Percentiles rank a stretch among this genome's conserved stretches.
Evolutionary conservation across 1,140 invertebrate species (phyloP).

Genomic region (Notospermus geniculatus): DNA sequence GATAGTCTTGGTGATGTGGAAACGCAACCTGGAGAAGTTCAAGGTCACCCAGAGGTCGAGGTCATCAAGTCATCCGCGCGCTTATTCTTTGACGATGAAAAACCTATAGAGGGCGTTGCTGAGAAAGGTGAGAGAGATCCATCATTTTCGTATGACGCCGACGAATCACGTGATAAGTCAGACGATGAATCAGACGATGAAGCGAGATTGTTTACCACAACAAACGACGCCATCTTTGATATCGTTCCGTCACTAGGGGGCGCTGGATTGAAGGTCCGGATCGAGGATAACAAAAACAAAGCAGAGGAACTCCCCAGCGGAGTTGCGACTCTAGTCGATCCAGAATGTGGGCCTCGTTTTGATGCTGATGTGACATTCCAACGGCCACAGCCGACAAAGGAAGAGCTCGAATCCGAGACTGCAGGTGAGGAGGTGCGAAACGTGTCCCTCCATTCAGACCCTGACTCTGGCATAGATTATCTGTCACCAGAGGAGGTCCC

Average conservation of each 20-base stretch:
- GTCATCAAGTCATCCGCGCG: no score
- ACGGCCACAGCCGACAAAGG: neutral
- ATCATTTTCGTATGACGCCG: no score
- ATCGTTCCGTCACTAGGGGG: neutral
- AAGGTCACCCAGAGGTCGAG: no score
- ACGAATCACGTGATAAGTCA: no score
- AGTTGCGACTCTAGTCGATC: neutral
- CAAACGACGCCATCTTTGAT: neutral
- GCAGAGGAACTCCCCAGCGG: neutral
- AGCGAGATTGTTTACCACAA: neutral
- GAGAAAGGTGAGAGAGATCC: no score
- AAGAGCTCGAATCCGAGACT: neutral
- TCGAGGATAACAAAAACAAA: neutral
- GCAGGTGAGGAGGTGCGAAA: neutral
- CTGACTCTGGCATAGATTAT: no score
- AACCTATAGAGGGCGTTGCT: no score
- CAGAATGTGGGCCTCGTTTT: neutral
- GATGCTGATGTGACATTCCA: neutral
- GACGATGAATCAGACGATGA: neutral
- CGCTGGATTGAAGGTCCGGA: neutral
- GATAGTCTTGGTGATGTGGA: neutral
- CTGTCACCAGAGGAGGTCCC: no score
- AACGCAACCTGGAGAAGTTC: no score
- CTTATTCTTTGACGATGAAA: no score
- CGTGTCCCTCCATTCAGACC: neutral